Base-by-base conservation (phyloP, 2,113 vertebrate genomes). In the Scopus umbretta region DNA sequence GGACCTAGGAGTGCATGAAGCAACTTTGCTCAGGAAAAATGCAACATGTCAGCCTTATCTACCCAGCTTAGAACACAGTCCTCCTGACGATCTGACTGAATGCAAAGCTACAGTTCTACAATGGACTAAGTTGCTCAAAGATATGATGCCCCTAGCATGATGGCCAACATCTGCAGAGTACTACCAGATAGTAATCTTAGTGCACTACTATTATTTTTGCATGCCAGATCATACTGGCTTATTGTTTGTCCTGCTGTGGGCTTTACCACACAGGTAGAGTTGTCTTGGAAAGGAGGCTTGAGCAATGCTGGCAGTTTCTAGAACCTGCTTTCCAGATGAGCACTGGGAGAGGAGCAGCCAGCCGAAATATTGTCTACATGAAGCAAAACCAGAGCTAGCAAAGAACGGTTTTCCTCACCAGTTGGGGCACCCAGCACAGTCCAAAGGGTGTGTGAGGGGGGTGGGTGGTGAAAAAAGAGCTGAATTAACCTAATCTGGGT, bases 41-140 rank as follows among this genome's bases (percentile, higher is more conserved):
- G 95, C 96, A 68, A 98, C 96, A 18, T 85, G 97, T 98, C 86
- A 98, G 98, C 94, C 98, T 98, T 93, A 96, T 98, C 86, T 98
- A 98, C 85, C 98, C 98, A 29, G 98, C 98, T 5, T 98, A 98
- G 96, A 98, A 99, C 92, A 88, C 96, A 19, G 97, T 98, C 26
- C 97, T 98, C 53, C 97, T 98, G 87, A 87, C 29, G 98, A 97
- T 86, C 97, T 98, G 80, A 92, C 95, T 52, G 95, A 97, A 71
- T 97, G 97, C 70, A 97, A 98, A 95, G 95, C 97, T 96, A 98
- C 92, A 2, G 97, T 98, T 76, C 87, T 98, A 85, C 98, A 74
- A 98, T 98, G 98, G 98, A 98, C 84, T 97, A 98, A 96, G 98
- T 98, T 68, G 97, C 98, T 84, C 93, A 98, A 47, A 98, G 98